Conservation (phyloP, 2,888 invertebrate genomes). For the Yponomeuta sedellus region DNA sequence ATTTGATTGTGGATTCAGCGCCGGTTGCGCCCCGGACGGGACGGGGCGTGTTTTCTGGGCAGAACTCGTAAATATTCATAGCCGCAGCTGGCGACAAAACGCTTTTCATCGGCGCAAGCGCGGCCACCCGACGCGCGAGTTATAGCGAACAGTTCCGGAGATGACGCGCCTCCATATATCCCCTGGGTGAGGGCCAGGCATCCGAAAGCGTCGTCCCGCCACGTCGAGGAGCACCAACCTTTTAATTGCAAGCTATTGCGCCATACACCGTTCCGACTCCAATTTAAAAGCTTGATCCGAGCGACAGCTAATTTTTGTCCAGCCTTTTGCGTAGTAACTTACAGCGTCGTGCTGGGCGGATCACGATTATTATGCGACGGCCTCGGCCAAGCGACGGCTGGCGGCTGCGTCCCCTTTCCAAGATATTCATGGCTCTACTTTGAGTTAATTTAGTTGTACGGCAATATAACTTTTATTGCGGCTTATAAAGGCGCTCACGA, state of each 20-base stretch:
- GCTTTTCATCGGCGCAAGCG: slow-evolving; percentile 47
- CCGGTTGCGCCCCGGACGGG: slow-evolving; percentile 27
- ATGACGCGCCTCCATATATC: slow-evolving; percentile 44
- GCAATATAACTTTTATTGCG: slow-evolving; percentile 37
- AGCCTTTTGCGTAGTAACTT: slow-evolving; percentile 57
- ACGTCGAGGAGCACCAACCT: slow-evolving; percentile 31
- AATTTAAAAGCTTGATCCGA: slow-evolving; percentile 20
- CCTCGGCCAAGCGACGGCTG: slow-evolving; percentile 25
- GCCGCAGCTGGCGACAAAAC: slow-evolving; percentile 55
- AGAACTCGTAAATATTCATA: slow-evolving; percentile 63
- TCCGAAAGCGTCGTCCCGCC: slow-evolving; percentile 10
- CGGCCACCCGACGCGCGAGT: slow-evolving; percentile 64
- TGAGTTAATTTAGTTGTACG: slow-evolving; percentile 30
- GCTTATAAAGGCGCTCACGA: slow-evolving; percentile 36
- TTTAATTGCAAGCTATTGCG: slow-evolving; percentile 37
- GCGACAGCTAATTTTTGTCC: slow-evolving; percentile 52
- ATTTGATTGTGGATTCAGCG: slow-evolving; percentile 29
- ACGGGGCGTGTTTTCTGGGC: slow-evolving; percentile 40
- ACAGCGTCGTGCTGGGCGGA: slow-evolving; percentile 58
- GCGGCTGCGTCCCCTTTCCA: slow-evolving; percentile 38
- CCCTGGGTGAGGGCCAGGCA: slow-evolving; percentile 15
- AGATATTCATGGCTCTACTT: slow-evolving; percentile 43
- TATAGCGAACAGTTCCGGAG: slow-evolving; percentile 41
- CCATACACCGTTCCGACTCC: slow-evolving; percentile 31
- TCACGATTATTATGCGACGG: slow-evolving; percentile 54